These are phyloP conservation scores for Cladopsammia gracilis DNA, from an alignment of 64 coral and sea anemone genomes.

Conservation along the genomic window DNA sequence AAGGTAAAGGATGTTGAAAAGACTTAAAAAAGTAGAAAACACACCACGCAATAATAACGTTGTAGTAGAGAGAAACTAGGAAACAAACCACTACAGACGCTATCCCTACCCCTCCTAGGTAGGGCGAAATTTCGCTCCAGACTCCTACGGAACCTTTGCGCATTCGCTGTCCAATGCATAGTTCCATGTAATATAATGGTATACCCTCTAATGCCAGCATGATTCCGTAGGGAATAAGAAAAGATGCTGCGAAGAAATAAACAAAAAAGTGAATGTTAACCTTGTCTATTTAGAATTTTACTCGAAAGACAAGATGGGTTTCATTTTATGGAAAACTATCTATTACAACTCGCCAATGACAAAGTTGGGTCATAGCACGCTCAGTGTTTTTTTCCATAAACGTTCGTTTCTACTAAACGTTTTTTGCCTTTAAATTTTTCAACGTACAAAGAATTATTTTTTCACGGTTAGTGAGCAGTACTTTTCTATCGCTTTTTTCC, in stretches of 20 bases:
- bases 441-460: no score
- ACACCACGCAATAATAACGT: slow-evolving; percentile 96
- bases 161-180: slow-evolving; percentile 98
- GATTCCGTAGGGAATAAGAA: slow-evolving; percentile 97
- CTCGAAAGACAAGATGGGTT: no score
- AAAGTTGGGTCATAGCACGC: no score
- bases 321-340: no score
- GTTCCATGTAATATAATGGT: slow-evolving; percentile 98
- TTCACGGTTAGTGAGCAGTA: no score
- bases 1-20: slow-evolving; percentile 95
- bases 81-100: slow-evolving; percentile 96
- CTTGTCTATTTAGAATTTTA: no score
- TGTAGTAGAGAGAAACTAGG: slow-evolving; percentile 95
- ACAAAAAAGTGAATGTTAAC: no score
- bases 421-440: no score
- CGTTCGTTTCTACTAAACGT: no score
- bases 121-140: slow-evolving; percentile 97
- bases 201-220: slow-evolving; percentile 98
- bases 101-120: slow-evolving; percentile 92
- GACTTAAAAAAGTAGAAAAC: slow-evolving; percentile 99
- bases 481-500: no score
- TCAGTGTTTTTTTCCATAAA: no score
- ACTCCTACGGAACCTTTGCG: slow-evolving; percentile 98
- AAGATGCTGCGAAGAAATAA: slow-evolving; percentile 75
- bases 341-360: no score